Evolutionary conservation across 2,113 vertebrate species (phyloP), one percentile per base, ranked within the genome.

Genomic region (Conger conger): DNA sequence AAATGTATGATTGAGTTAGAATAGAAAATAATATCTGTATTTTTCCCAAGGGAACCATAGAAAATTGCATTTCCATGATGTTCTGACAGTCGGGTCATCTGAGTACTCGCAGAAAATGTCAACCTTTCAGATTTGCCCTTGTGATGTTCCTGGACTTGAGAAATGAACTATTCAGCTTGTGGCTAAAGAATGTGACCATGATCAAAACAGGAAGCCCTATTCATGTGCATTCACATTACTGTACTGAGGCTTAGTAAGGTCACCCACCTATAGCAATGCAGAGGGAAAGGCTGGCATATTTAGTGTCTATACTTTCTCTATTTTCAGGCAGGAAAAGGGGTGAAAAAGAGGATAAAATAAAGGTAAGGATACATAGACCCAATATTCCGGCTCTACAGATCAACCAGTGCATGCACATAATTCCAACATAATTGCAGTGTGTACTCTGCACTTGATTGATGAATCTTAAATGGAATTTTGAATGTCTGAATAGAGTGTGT

Each of bases 291-390:
- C 27, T 40, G 17, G 37, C 57, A 23, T 85, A 17, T 17, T 37
- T 57, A 38, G 35, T 83, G 18, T 60, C 13, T 76, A 4, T 85
- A 30, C 40, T 36, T 84, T 50, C 63, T 86, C 13, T 50, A 42
- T 85, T 60, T 86, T 35, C 79, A 95, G 94, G 92, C 85, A 95
- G 94, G 89, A 96, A 95, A 88, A 95, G 91, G 89, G 82, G 83
- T 9, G 94, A 95, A 50, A 94, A 93, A 86, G 94, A 95, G 15
- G 90, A 92, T 18, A 89, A 89, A 53, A 20, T 86, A 40, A 91
- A 92, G 88, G 89, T 91, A 89, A 78, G 27, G 33, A 76, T 30
- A 9, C 1, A 50, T 42, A 42, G 4, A 9, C 8, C n/a, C 73
- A 77, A 45, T 50, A 33, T 37, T 18, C 76, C 60, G 16, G 20